Base-by-base conservation (phyloP, 2,888 invertebrate species). In the Colletes collaris region DNA sequence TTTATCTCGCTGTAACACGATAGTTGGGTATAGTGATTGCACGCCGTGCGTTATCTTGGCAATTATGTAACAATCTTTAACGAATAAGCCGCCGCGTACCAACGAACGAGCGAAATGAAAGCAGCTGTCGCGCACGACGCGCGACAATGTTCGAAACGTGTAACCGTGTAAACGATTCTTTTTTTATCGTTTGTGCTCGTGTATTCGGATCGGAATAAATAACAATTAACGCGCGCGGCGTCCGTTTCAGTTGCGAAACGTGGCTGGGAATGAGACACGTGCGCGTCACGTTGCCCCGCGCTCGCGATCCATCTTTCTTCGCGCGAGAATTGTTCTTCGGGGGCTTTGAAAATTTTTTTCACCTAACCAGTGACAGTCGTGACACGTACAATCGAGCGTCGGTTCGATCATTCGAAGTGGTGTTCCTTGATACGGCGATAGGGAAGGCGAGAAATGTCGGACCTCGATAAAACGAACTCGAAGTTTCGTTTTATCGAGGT, bases 41-140 rank as follows among this genome's bases (percentile, higher is more conserved):
- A 46, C 52, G 13, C 65, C 8, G 44, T 46, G 16, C 49, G 35
- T 65, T 79, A 70, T 70, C 73, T 66, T 37, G 40, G 62, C 13
- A 79, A 79, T 81, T 81, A 74, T 55, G 27, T 81, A 81, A 81
- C 53, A 59, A 79, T 66, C 50, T 50, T 16, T 46, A 60, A 59
- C 50, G 37, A 59, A 59, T 60, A 66, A 68, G 53, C 52, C 19
- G 66, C 60, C 46, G 46, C 40, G 50, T 50, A 60, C 19, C 19
- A 11, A 44, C 13, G 35, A 64, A 44, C 60, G 46, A 19, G 16
- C 19, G 19, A 37, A 64, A 67, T 16, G 40, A 66, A 44, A 52
- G 37, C 40, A 60, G 56, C n/a, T 8, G 66, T 56, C 6, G 35
- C 19, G 56, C 49, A 13, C 6, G 50, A 19, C 73, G 55, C 44